Evolutionary conservation across 2,113 vertebrate species (phyloP), one percentile per base, ranked within the genome.

Genomic region (Silurus glanis): DNA sequence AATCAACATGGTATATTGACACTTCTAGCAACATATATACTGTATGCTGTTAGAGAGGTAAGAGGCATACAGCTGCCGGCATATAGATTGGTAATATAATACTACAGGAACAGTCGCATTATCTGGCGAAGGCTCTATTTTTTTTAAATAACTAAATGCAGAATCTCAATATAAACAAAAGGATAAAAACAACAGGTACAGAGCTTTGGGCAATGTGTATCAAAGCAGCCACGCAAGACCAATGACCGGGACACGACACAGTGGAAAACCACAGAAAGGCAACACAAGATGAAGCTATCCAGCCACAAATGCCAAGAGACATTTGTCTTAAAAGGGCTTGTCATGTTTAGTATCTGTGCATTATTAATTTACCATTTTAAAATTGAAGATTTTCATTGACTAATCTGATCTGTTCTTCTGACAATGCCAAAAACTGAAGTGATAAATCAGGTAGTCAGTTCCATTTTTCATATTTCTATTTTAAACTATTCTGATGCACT

Each of bases 161-260:
- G 28, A 62, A 25, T 53, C 75, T 82, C 78, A 71, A 78, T 85
- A 71, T 82, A 72, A 87, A 85, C 74, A 87, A 83, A 47, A 49
- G 10, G 51, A 55, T 16, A 53, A 49, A 74, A 47, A 13, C 53
- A 59, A 66, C 83, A 71, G 53, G 13, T 8, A 25, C 51, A 75
- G 83, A 71, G 80, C 69, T 78, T 80, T 19, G 25, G 45, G 25
- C n/a, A 16, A 47, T 45, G 67, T 71, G 56, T 55, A 75, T 58
- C 9, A 53, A 84, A 69, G 37, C 51, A 82, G 17, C 3, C 17
- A 55, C 5, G 13, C 45, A 80, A 80, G 75, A 84, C 79, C 83
- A 88, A 80, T 14, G 56, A 66, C 78, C 83, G 9, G 19, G 61
- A 37, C 62, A 49, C 55, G 2, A 71, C 9, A 19, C 53, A 83